phyloP scores from a whole-genome alignment of 2,888 invertebrate species.

The Pristionchus japonicus region DNA sequence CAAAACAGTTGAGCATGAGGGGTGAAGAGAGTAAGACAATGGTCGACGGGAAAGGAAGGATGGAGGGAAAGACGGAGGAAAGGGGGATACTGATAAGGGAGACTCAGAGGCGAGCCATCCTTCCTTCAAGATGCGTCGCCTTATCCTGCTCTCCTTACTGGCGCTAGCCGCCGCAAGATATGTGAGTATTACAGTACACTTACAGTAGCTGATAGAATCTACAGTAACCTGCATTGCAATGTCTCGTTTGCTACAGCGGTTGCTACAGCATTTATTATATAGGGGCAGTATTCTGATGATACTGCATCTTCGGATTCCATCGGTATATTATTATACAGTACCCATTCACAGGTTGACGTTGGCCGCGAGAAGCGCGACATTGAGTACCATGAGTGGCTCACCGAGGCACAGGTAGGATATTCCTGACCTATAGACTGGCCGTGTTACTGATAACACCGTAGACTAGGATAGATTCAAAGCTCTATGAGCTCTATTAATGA shows the following conservation, averaged over 20 bases:
- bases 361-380: slow-evolving; percentile 27
- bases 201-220: too few relatives aligned
- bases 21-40: neutral
- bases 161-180: slow-evolving; percentile 26
- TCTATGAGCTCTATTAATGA: too few relatives aligned
- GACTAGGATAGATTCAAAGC: too few relatives aligned
- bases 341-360: neutral
- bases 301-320: neutral
- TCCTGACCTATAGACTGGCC: too few relatives aligned
- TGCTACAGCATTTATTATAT: too few relatives aligned
- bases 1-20: neutral
- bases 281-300: neutral
- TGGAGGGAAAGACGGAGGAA: neutral
- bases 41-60: neutral
- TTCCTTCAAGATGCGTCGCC: neutral
- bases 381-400: slow-evolving; percentile 40
- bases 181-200: neutral
- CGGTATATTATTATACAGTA: neutral
- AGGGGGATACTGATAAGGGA: neutral
- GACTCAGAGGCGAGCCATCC: slow-evolving; percentile 26
- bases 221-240: too few relatives aligned
- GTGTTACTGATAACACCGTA: too few relatives aligned
- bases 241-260: too few relatives aligned
- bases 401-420: neutral
- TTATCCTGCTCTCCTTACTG: slow-evolving; percentile 5